phyloP scores from a whole-genome alignment of 2,113 vertebrate genomes.

The Muntiacus reevesi region DNA sequence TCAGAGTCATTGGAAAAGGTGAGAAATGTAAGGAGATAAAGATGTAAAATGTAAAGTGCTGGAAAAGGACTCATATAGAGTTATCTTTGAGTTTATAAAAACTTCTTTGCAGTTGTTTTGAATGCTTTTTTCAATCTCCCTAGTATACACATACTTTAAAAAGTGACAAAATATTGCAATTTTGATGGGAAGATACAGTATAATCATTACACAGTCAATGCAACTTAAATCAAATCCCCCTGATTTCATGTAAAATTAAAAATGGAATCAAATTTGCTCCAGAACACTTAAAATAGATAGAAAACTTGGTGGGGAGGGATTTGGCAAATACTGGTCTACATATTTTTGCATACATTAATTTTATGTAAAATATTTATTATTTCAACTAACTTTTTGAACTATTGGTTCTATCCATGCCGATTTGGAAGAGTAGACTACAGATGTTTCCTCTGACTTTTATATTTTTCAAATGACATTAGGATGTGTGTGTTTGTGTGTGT shows the following conservation, averaged over 20 bases:
- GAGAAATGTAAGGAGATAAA: background rate
- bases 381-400: background rate
- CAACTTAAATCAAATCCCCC: background rate
- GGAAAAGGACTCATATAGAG: background rate
- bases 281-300: background rate
- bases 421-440: background rate
- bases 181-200: background rate
- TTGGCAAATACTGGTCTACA: background rate
- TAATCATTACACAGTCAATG: background rate
- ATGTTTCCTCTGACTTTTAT: background rate
- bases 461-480: background rate
- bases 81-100: background rate
- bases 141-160: background rate
- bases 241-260: background rate
- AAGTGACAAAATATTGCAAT: background rate
- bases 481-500: background rate
- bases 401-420: background rate
- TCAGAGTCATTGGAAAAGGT: background rate
- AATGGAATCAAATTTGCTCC: background rate
- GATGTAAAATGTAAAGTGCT: background rate
- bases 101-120: background rate
- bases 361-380: background rate
- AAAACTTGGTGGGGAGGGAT: background rate
- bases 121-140: background rate
- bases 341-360: background rate